phyloP scores from a whole-genome alignment of 1,140 invertebrate species.

The Drosophila dunni region DNA sequence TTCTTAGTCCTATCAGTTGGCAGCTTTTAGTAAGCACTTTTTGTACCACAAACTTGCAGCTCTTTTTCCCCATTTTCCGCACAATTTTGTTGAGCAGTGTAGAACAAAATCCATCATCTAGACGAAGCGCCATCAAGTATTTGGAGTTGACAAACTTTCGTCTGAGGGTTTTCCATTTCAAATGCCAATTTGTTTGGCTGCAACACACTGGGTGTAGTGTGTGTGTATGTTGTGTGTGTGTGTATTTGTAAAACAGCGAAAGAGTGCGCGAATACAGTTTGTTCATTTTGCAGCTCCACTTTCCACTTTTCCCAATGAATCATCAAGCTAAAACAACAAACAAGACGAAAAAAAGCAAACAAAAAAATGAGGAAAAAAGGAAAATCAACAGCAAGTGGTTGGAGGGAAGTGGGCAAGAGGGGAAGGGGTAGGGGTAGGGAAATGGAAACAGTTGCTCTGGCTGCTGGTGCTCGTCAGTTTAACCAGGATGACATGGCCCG shows the following conservation, averaged over 20 bases:
- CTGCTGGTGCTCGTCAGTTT: slow-evolving; percentile 75
- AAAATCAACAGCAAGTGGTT: slow-evolving; percentile 31
- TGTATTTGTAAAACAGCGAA: slow-evolving; percentile 4
- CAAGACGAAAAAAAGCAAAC: slow-evolving; percentile 31
- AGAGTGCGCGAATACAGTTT: slow-evolving; percentile 37
- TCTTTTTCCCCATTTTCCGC: neutral
- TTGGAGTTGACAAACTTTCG: slow-evolving; percentile 65
- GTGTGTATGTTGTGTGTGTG: slow-evolving; percentile 19
- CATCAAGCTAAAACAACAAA: slow-evolving; percentile 65
- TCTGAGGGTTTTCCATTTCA: slow-evolving; percentile 4
- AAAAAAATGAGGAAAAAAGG: too few relatives aligned
- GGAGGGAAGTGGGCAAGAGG: neutral
- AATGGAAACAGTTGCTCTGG: slow-evolving; percentile 11
- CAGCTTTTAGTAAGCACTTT: too few relatives aligned
- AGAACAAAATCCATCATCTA: slow-evolving; percentile 56
- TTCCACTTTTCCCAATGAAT: slow-evolving; percentile 72
- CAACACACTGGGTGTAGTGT: slow-evolving; percentile 14
- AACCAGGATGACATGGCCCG: slow-evolving; percentile 84
- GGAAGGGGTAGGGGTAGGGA: neutral
- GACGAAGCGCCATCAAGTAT: slow-evolving; percentile 58
- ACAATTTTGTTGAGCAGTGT: neutral
- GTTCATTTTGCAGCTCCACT: slow-evolving; percentile 64
- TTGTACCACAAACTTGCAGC: neutral
- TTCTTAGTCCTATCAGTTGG: too few relatives aligned
- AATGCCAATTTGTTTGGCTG: slow-evolving; percentile 28